Evolutionary conservation across 92 coral and sea anemone genomes (phyloP).

Genomic region (Montipora capitata): DNA sequence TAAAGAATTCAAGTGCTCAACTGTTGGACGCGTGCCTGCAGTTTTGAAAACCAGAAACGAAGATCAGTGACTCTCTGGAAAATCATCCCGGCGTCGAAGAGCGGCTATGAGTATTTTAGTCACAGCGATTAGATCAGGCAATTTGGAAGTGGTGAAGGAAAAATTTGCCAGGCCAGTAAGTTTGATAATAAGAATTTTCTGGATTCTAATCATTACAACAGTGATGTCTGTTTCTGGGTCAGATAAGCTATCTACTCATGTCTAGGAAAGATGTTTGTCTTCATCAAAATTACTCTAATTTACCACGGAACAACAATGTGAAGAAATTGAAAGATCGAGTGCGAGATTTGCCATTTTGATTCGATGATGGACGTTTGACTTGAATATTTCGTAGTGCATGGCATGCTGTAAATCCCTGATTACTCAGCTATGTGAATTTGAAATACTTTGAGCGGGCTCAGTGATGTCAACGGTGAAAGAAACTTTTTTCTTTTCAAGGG

Average conservation of each 20-base stretch:
- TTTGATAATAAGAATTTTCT: not conserved
- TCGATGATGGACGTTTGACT: too few relatives aligned
- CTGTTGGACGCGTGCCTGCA: slow-evolving; percentile 24
- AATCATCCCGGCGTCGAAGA: not conserved
- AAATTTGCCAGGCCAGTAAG: slow-evolving; percentile 85
- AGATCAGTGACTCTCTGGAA: too few relatives aligned
- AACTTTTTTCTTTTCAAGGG: slow-evolving; percentile 68
- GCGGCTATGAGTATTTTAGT: slow-evolving; percentile 59
- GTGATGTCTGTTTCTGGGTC: not conserved
- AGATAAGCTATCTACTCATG: not conserved
- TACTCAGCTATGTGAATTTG: slow-evolving; percentile 18
- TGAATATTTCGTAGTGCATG: too few relatives aligned
- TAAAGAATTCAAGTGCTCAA: not conserved
- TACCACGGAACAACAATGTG: not conserved
- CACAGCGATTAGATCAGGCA: slow-evolving; percentile 89
- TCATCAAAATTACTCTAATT: not conserved
- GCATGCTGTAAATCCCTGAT: slow-evolving; percentile 2
- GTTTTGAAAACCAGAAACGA: not conserved
- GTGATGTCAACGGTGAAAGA: not conserved
- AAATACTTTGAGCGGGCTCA: not conserved
- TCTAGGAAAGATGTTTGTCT: not conserved
- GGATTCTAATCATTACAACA: not conserved
- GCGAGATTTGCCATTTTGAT: not conserved
- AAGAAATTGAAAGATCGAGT: too few relatives aligned
- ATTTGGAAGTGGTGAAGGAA: slow-evolving; percentile 70